Conservation (phyloP, 2,888 invertebrate genomes). For the Serripes groenlandicus region DNA sequence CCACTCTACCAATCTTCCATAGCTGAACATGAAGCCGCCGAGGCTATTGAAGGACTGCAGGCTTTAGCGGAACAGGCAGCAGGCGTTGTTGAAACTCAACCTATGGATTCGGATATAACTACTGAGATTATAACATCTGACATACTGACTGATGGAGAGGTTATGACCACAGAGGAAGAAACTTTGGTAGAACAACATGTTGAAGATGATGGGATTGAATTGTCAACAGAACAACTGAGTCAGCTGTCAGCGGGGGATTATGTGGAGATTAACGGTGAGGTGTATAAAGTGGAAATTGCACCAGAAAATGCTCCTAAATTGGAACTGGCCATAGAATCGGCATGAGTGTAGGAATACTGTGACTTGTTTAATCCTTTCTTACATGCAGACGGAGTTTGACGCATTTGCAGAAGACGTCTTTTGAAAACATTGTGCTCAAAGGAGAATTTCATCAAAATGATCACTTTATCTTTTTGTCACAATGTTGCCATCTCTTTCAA, state of each 20-base stretch:
- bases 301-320: constrained; percentile 21
- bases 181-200: constrained; percentile 29
- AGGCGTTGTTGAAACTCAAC: constrained; percentile 68
- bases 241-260: constrained; percentile 83
- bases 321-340: neutral
- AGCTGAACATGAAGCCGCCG: constrained; percentile 79
- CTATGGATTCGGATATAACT: constrained; percentile 56
- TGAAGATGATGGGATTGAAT: constrained; percentile 72
- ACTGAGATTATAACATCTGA: constrained; percentile 67
- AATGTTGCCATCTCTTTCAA: neutral
- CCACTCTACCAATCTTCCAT: constrained; percentile 24
- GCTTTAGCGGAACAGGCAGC: constrained; percentile 81
- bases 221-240: constrained; percentile 81
- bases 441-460: neutral
- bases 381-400: neutral
- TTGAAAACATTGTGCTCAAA: constrained; percentile 2
- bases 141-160: constrained; percentile 52
- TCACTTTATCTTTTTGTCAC: neutral
- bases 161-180: constrained; percentile 28
- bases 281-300: constrained; percentile 82
- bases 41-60: constrained; percentile 83
- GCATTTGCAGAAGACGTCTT: neutral
- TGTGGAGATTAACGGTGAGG: constrained; percentile 84
- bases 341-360: neutral
- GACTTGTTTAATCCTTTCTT: neutral